Percentiles rank a stretch among this genome's conserved stretches.
phyloP scores from a whole-genome alignment of 2,888 invertebrate species.

The Drosophila tripunctata region DNA sequence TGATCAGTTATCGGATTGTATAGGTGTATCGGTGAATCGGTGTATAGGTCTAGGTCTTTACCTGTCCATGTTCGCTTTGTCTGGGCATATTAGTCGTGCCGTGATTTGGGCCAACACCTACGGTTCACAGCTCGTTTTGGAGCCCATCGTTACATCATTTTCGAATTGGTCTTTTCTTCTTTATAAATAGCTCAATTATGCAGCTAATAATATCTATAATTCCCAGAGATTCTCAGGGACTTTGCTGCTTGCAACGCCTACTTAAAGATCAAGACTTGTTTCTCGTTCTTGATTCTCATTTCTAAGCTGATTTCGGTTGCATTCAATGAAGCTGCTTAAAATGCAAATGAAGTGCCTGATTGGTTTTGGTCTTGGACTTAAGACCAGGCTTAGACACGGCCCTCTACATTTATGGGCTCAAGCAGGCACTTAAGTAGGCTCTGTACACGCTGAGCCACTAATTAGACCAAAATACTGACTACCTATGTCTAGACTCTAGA shows the following conservation, averaged over 20 bases:
- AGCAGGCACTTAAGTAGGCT: slow-evolving; percentile 44
- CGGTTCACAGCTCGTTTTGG: slow-evolving; percentile 73
- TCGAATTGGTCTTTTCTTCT: slow-evolving; percentile 7
- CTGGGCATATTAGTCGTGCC: slow-evolving; percentile 29
- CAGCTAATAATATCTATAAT: slow-evolving; percentile 68
- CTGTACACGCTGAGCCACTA: slow-evolving; percentile 42
- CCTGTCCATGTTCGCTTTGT: slow-evolving; percentile 21
- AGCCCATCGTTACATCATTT: slow-evolving; percentile 60
- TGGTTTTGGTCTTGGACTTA: slow-evolving; percentile 52
- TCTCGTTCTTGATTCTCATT: not conserved
- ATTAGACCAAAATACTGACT: slow-evolving; percentile 47
- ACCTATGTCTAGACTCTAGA: slow-evolving; percentile 21
- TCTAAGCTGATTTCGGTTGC: slow-evolving; percentile 58
- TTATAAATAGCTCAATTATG: slow-evolving; percentile 75
- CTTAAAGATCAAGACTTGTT: slow-evolving; percentile 21
- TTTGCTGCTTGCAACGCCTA: slow-evolving; percentile 47
- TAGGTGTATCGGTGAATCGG: too few relatives aligned
- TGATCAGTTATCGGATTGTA: slow-evolving; percentile 25
- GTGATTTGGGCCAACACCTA: slow-evolving; percentile 69
- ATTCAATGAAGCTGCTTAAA: slow-evolving; percentile 42
- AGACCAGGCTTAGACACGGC: slow-evolving; percentile 28
- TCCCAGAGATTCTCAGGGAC: slow-evolving; percentile 28
- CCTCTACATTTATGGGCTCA: slow-evolving; percentile 54
- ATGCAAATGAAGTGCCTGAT: slow-evolving; percentile 75
- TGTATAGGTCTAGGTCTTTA: not conserved